A percentile compares a stretch with the other conserved stretches of the same genome.
These are phyloP conservation scores for Lophius americanus DNA, from an alignment of 2,797 vertebrate genomes.

Conservation along the genomic window DNA sequence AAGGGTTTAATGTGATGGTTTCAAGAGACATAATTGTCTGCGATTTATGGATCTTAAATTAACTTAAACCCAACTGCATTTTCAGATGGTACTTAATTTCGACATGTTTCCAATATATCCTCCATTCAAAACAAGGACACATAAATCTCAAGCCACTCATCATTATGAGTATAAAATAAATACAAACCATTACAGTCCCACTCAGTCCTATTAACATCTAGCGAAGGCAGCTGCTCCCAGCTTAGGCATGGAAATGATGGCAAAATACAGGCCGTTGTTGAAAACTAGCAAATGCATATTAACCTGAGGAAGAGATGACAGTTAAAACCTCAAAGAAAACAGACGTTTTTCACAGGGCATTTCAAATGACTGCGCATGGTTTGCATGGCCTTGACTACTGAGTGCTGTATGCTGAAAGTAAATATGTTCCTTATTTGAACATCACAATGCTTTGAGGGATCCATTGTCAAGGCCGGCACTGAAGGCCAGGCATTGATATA, in stretches of 20 bases:
- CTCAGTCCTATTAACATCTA: neutral
- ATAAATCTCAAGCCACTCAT: constrained; percentile 14
- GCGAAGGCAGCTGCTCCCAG: neutral
- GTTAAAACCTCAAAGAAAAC: too few relatives aligned
- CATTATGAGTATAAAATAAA: too few relatives aligned
- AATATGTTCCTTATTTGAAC: constrained; percentile 35
- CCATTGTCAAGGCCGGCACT: constrained; percentile 13
- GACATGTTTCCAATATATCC: neutral
- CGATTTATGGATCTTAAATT: constrained; percentile 20
- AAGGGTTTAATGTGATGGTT: constrained; percentile 20
- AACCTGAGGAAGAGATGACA: neutral
- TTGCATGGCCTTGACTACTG: neutral
- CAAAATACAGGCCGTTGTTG: neutral
- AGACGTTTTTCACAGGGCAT: too few relatives aligned
- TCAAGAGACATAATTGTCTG: constrained; percentile 12
- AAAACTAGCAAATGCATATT: constrained; percentile 1
- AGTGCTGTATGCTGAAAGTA: neutral
- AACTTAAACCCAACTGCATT: constrained; percentile 6
- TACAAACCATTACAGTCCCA: neutral
- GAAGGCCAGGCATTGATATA: constrained; percentile 38
- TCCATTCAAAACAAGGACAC: constrained; percentile 1
- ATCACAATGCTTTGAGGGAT: constrained; percentile 23
- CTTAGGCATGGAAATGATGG: neutral
- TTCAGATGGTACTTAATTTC: neutral
- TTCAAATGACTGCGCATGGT: too few relatives aligned